These are phyloP conservation scores for Syrista parreyssii DNA, from an alignment of 2,888 invertebrate species.

Conservation along the genomic window DNA sequence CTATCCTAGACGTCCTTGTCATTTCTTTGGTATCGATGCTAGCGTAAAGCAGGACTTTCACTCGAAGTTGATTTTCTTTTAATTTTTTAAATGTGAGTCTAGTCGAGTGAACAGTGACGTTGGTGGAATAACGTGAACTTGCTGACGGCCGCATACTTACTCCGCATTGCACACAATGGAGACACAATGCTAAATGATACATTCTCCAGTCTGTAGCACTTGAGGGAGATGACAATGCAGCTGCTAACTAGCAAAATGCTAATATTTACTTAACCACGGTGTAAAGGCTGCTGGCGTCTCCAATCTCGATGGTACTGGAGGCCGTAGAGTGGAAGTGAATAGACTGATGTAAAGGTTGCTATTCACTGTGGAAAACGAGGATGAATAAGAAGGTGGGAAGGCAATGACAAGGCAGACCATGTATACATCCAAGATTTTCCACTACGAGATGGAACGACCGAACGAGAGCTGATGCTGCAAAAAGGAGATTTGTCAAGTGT, in stretches of 20 bases:
- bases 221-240: constrained; percentile 40
- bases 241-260: constrained; percentile 53
- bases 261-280: constrained; percentile 51
- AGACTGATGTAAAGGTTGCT: background rate
- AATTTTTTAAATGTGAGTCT: background rate
- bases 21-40: too few species aligned
- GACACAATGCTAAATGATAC: background rate
- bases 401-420: constrained; percentile 16
- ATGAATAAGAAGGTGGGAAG: background rate
- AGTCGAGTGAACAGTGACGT: background rate
- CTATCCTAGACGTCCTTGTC: background rate
- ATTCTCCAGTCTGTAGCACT: constrained; percentile 17
- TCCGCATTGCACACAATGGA: background rate
- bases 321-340: background rate
- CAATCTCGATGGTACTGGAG: background rate
- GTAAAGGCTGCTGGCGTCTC: background rate
- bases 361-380: background rate
- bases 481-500: background rate
- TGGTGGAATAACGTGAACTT: background rate
- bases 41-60: background rate
- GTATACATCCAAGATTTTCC: background rate
- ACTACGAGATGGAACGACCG: constrained; percentile 10
- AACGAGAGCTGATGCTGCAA: background rate
- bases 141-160: background rate
- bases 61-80: background rate